A percentile compares a stretch with the other conserved stretches of the same genome.
Evolutionary conservation across 2,113 vertebrate genomes (phyloP).

Genomic region (Shinisaurus crocodilurus): DNA sequence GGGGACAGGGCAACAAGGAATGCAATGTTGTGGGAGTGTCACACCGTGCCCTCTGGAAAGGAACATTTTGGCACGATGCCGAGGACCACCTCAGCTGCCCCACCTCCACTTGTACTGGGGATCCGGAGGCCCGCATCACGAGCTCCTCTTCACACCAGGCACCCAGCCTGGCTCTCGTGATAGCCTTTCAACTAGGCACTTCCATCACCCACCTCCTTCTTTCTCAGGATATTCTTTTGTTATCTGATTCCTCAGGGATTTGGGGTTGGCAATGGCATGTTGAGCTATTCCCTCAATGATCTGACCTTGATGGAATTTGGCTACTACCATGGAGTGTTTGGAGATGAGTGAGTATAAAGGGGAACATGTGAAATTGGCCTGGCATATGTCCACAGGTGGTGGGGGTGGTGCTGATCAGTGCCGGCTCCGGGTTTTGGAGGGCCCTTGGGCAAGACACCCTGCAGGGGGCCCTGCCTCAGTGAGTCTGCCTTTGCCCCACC

Average conservation of each 20-base stretch:
- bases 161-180: neutral
- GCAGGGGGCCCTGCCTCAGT: too few relatives aligned
- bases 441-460: too few relatives aligned
- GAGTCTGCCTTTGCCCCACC: too few relatives aligned
- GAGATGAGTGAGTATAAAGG: constrained; percentile 46
- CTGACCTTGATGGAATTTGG: constrained; percentile 37
- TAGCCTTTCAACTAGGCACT: neutral
- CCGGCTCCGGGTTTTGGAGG: too few relatives aligned
- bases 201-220: neutral
- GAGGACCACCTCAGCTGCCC: neutral
- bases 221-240: neutral
- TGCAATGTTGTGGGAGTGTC: too few relatives aligned
- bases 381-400: neutral
- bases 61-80: too few relatives aligned
- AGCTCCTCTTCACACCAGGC: too few relatives aligned
- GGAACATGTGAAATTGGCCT: neutral
- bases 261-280: constrained; percentile 51
- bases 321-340: constrained; percentile 38
- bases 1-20: too few relatives aligned
- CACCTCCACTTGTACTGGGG: neutral
- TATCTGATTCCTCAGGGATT: constrained; percentile 44
- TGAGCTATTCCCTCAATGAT: constrained; percentile 39
- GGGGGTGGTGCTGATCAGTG: too few relatives aligned
- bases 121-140: neutral
- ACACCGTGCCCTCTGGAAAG: too few relatives aligned